These are phyloP conservation scores for Osmerus eperlanus DNA, from an alignment of 2,113 vertebrate species.

Conservation along the genomic window DNA sequence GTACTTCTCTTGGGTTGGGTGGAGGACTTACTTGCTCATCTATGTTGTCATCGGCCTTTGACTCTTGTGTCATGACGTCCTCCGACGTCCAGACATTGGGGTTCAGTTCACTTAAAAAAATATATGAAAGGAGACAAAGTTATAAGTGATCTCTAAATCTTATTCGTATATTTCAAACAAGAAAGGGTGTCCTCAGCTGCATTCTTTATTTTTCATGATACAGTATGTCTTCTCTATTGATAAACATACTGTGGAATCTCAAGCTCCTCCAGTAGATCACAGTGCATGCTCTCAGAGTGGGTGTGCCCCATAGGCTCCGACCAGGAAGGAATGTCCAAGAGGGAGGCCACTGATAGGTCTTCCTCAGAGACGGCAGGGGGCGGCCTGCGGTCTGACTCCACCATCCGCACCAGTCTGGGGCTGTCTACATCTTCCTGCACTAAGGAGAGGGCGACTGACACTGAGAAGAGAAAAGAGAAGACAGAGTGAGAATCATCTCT, in stretches of 20 bases:
- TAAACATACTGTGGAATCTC: constrained; percentile 69
- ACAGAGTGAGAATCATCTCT: neutral
- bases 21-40: constrained; percentile 69
- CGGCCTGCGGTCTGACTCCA: constrained; percentile 73
- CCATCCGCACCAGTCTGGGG: constrained; percentile 68
- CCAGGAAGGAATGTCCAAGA: constrained; percentile 83
- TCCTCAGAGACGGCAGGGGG: constrained; percentile 94
- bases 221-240: constrained; percentile 3
- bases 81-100: constrained; percentile 61
- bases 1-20: constrained; percentile 37
- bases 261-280: constrained; percentile 84
- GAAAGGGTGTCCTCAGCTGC: neutral
- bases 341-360: constrained; percentile 86
- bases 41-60: constrained; percentile 43
- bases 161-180: neutral
- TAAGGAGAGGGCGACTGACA: constrained; percentile 82
- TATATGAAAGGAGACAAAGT: constrained; percentile 7
- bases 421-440: constrained; percentile 84
- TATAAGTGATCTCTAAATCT: neutral
- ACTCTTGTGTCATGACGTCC: constrained; percentile 53
- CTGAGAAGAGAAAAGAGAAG: constrained; percentile 34
- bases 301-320: constrained; percentile 76
- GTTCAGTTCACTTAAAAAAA: constrained; percentile 60
- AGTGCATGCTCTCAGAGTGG: constrained; percentile 77
- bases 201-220: too few species aligned